Evolutionary conservation across 2,113 vertebrate genomes (phyloP).

Genomic region (Pseudonaja textilis): DNA sequence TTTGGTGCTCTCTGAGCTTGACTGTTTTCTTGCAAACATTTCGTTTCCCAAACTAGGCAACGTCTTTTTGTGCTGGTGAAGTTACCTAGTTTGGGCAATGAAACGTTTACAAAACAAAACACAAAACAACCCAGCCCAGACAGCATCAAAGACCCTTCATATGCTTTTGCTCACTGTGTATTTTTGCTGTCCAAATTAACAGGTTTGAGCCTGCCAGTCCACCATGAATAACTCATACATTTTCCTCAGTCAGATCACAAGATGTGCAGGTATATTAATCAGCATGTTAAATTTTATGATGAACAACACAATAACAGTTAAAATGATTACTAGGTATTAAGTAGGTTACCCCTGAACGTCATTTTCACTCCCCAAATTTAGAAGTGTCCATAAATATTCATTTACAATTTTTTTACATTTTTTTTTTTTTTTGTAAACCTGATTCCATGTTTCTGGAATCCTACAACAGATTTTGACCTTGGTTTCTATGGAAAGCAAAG

Average conservation of each 20-base stretch:
- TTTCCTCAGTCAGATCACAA: neutral
- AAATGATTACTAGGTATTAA: neutral
- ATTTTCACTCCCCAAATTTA: neutral
- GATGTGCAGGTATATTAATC: neutral
- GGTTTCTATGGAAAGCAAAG: neutral
- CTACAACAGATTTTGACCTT: neutral
- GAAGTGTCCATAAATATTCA: neutral
- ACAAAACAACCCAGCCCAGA: neutral
- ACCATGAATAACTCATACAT: neutral
- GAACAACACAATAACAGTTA: neutral
- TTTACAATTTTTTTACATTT: neutral
- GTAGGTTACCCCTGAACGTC: neutral
- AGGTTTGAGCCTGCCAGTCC: neutral
- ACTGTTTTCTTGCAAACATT: neutral
- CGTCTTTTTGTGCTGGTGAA: neutral
- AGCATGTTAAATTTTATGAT: neutral
- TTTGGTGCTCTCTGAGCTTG: neutral
- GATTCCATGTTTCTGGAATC: neutral
- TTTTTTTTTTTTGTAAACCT: neutral
- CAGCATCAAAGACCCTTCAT: neutral
- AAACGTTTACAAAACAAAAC: neutral
- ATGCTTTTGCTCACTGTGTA: neutral
- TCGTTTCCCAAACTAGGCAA: neutral
- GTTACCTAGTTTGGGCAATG: neutral
- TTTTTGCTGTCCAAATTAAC: neutral